Conservation (phyloP, 1,140 invertebrate species). For the Aphelenchoides besseyi region DNA sequence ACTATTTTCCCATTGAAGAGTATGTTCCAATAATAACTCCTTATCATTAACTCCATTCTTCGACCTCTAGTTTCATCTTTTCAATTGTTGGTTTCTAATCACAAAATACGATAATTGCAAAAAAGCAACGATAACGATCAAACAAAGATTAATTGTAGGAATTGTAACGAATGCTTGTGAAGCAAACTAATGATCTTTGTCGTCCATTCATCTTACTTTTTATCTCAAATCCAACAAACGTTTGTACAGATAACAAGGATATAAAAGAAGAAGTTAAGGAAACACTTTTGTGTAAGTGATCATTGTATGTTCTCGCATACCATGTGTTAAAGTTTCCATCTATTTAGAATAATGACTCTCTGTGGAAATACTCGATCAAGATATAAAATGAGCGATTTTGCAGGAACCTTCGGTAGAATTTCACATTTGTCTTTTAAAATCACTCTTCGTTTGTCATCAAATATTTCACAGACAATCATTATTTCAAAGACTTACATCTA, state of each 20-base stretch:
- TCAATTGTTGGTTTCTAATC: too few species aligned
- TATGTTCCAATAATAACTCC: too few species aligned
- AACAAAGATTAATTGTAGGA: too few species aligned
- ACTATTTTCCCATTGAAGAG: too few species aligned
- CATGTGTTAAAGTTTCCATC: conserved; percentile 32
- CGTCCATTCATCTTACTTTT: too few species aligned
- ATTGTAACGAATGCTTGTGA: too few species aligned
- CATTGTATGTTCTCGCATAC: conserved; percentile 39
- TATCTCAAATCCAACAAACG: not conserved
- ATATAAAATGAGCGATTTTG: not conserved
- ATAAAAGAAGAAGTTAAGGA: conserved; percentile 1
- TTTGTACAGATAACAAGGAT: not conserved
- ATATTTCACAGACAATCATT: not conserved
- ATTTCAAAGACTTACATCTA: conserved; percentile 36
- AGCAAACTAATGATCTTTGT: too few species aligned
- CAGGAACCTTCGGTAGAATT: not conserved
- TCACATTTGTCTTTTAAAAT: conserved; percentile 15
- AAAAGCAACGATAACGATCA: too few species aligned
- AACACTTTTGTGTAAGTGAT: conserved; percentile 45
- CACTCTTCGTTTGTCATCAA: not conserved
- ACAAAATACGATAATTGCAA: too few species aligned
- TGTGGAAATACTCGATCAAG: not conserved
- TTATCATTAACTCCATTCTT: too few species aligned
- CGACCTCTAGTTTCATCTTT: too few species aligned
- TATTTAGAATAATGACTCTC: not conserved